phyloP scores from a whole-genome alignment of 2,888 invertebrate species.

The Thelaira solivaga region DNA sequence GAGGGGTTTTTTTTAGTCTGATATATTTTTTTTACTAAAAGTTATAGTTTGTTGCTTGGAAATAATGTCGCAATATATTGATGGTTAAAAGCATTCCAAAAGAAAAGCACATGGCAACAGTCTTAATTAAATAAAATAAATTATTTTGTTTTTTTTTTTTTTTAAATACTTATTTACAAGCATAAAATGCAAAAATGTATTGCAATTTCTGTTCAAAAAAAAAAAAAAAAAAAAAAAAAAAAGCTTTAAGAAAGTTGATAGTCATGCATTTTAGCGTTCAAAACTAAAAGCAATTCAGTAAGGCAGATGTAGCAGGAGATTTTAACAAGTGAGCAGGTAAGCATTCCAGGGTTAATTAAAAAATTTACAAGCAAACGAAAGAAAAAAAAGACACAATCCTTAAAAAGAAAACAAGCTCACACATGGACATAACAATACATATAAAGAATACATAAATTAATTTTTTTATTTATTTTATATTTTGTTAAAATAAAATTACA shows the following conservation, averaged over 20 bases:
- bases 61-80: constrained; percentile 42
- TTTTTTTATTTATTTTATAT: background rate
- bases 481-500: constrained; percentile 12
- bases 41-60: constrained; percentile 13
- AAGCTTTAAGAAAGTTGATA: constrained; percentile 8
- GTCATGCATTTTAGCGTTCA: constrained; percentile 7
- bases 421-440: background rate
- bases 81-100: constrained; percentile 53
- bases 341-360: constrained; percentile 6
- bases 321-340: constrained; percentile 7
- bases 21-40: constrained; percentile 6
- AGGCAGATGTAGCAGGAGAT: constrained; percentile 2
- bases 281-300: background rate
- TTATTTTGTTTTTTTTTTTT: background rate
- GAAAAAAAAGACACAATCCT: background rate
- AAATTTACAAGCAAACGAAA: background rate
- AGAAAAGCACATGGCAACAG: constrained; percentile 57
- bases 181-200: too few species aligned
- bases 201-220: too few species aligned
- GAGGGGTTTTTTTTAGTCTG: constrained; percentile 41
- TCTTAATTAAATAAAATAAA: constrained; percentile 23
- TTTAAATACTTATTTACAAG: too few species aligned
- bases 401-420: background rate
- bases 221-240: constrained; percentile 18
- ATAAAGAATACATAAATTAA: background rate